Evolutionary conservation across 2,888 invertebrate species (phyloP), one percentile per base, ranked within the genome.

Genomic region (Idaea dimidiata): DNA sequence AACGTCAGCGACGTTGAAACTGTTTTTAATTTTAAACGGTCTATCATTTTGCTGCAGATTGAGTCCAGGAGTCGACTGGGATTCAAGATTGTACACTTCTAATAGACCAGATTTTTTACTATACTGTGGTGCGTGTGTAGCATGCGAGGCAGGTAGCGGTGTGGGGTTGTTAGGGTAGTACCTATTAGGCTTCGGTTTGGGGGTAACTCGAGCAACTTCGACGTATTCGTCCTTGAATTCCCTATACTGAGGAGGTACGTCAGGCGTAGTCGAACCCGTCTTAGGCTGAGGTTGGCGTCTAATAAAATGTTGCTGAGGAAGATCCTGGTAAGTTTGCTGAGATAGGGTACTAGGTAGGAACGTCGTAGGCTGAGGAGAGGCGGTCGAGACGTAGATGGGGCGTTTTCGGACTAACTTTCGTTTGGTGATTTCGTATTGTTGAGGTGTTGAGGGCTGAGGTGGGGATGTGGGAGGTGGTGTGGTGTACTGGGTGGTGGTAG

Each of bases 61-160:
- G 1, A 84, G 74, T 14, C 80, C 84, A 16, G 88, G 85, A 10
- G 88, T 89, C 1, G 88, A 87, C 62, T 87, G 84, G 0, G 86
- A 72, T n/a, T 93, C 92, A 17, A 92, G 92, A 61, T 91, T 91
- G 72, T 89, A 92, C 24, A 88, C 66, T 64, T 93, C 94, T 7
- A 88, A 86, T 16, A 83, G 83, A 58, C 89, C 86, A 56, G 91
- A 88, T 67, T 93, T 93, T 57, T 93, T 93, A 63, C 81, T 88
- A 63, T 77, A 86, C 63, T 82, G 81, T 16, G 83, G 77, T 16
- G 76, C 64, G 55, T 80, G 68, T 7, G 88, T 80, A 6, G 86
- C 76, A 55, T 82, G 82, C 14, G 83, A 72, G 64, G 84, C 85
- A 0, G 84, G 78, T 14, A 86, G 77, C 1, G 87, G 81, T 33